Base-by-base conservation (phyloP, 2,113 vertebrate genomes). In the Climacteris rufus region DNA sequence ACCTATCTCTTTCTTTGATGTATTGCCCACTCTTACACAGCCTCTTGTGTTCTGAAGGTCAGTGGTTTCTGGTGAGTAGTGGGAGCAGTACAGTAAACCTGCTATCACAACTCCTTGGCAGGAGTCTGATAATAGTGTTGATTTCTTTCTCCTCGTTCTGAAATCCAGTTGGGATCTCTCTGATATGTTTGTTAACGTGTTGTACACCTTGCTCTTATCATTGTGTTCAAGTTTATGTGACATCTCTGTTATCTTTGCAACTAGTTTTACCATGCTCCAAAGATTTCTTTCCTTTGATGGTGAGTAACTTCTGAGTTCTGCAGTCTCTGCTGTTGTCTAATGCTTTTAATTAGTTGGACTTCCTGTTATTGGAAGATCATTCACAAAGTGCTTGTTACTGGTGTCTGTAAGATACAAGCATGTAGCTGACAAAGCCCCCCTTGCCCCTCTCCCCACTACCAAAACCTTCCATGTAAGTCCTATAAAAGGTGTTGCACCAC, bases 401-500 rank as follows among this genome's bases (percentile, higher is more conserved):
- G 0, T 87, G 2, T 15, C 25, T 61, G 10, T 65, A 52, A 66
- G 47, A 33, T 63, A 27, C 0, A 15, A 59, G 42, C 4, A 31
- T 23, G 8, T 2, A 22, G 20, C 44, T 64, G 44, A 65, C 25
- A 53, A 40, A 83, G 24, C 21, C 22, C 28, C 6, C 19, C 1
- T n/a, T 54, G 28, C 42, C 28, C 15, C 17, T 3, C 7, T 37
- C 9, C 37, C 6, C 1, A 4, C 27, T 53, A 20, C 37, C 23
- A 20, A 82, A 78, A 47, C 27, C 5, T 52, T 56, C 30, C 24
- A 6, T 4, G 9, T 42, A 47, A 53, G 40, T 13, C 9, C 15
- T 49, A 3, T 40, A 13, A 3, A 13, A 44, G 24, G 7, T 63
- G 11, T 79, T 79, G 61, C 0, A 1, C 7, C 8, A 25, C 6